Evolutionary conservation across 2,113 vertebrate genomes (phyloP), one percentile per base, ranked within the genome.

Genomic region (Cairina moschata): DNA sequence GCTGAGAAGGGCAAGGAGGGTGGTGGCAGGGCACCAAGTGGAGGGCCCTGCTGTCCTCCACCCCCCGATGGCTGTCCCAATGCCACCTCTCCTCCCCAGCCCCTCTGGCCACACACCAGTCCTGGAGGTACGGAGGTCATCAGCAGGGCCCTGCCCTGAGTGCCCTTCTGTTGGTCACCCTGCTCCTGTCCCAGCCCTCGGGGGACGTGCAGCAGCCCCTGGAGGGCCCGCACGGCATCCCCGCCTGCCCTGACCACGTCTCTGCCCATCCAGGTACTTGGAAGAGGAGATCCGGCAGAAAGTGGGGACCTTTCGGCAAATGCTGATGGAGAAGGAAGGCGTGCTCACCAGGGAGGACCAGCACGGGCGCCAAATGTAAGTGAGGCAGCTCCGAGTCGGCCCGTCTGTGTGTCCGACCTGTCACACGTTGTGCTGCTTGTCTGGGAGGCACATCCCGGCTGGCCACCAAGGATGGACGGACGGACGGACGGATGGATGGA

Each of bases 261-360:
- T 83, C 91, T 77, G 40, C 44, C 69, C 55, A 58, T 66, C 36
- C 97, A 99, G 99, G 97, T 99, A 99, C 97, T 99, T 98, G 0
- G 99, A 99, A 91, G 99, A 99, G 92, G 99, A 99, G 97, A 99
- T 99, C 83, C 97, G 97, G 29, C 99, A 99, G 98, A 99, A 99
- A 96, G 99, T 99, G 40, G 99, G 98, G 94, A 99, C 99, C 5
- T 99, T 99, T 96, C 98, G 99, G 88, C 99, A 99, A 73, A 99
- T 99, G 99, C 98, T 99, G 98, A 99, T 99, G 99, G 99, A 99
- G 97, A 99, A 99, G 95, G 99, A 99, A 84, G 99, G 99, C 0
- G 99, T 99, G 67, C 98, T 99, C 93, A 99, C 99, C 96, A 98
- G 99, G 95, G 99, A 99, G 59, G 99, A 99, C 79, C 98, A 99